Evolutionary conservation across 2,113 vertebrate species (phyloP).

Genomic region (Vidua macroura): DNA sequence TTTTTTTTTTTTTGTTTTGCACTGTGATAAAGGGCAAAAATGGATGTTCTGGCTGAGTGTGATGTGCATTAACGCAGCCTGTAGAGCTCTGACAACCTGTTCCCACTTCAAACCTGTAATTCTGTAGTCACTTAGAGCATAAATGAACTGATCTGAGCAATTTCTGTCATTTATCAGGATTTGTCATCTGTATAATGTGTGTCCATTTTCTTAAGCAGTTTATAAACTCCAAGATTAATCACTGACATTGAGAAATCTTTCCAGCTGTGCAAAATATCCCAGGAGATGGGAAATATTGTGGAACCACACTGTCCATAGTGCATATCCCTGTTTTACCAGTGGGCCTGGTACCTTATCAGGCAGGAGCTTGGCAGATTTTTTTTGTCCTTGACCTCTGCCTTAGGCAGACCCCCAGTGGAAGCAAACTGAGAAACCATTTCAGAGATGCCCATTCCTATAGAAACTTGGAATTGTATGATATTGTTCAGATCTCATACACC

Average conservation of each 20-base stretch:
- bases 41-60: not conserved
- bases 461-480: not conserved
- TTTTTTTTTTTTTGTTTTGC: not conserved
- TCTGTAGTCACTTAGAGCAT: not conserved
- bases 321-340: not conserved
- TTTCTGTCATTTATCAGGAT: not conserved
- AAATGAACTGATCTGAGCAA: not conserved
- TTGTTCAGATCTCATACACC: not conserved
- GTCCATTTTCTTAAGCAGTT: not conserved
- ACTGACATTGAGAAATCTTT: not conserved
- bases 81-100: not conserved
- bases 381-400: not conserved
- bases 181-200: not conserved
- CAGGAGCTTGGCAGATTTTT: not conserved
- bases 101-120: not conserved
- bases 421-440: not conserved
- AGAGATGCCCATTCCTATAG: not conserved
- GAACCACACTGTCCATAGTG: not conserved
- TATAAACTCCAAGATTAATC: not conserved
- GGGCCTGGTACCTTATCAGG: not conserved
- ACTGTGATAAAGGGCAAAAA: not conserved
- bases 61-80: not conserved
- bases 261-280: not conserved
- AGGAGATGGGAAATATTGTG: not conserved
- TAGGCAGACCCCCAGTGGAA: not conserved